A percentile compares a stretch with the other conserved stretches of the same genome.
Evolutionary conservation across 2,113 vertebrate species (phyloP).

Genomic region (Grallaria varia): DNA sequence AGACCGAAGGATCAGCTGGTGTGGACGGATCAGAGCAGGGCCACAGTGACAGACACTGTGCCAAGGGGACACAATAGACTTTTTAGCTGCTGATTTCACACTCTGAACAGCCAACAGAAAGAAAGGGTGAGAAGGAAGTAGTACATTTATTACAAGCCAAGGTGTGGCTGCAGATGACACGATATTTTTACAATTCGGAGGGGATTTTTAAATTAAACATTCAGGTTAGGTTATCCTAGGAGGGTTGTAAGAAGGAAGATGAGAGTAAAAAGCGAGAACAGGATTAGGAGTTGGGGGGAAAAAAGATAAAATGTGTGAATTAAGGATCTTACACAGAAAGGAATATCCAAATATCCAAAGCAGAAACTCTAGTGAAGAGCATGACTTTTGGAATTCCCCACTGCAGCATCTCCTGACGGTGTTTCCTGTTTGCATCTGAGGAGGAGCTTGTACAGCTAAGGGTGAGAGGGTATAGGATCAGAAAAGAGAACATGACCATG

Average conservation of each 20-base stretch:
- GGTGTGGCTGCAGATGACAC: background rate
- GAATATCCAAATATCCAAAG: background rate
- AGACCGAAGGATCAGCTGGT: background rate
- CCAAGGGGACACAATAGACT: background rate
- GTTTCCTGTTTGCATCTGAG: background rate
- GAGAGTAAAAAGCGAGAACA: background rate
- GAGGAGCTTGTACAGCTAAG: background rate
- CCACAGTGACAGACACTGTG: background rate
- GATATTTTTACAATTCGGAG: background rate
- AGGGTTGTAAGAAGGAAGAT: background rate
- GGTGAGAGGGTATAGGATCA: background rate
- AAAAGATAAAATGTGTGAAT: background rate
- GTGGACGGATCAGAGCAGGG: background rate
- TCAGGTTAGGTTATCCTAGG: background rate
- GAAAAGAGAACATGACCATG: background rate
- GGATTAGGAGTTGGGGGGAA: background rate
- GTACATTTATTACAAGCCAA: background rate
- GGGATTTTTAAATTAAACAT: background rate
- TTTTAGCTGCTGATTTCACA: background rate
- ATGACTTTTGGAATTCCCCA: background rate
- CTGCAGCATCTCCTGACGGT: background rate
- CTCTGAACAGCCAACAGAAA: background rate
- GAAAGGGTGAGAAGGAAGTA: background rate
- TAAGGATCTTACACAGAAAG: background rate
- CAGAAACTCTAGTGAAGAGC: background rate